Evolutionary conservation across 2,113 vertebrate genomes (phyloP).

Genomic region (Eretmochelys imbricata): DNA sequence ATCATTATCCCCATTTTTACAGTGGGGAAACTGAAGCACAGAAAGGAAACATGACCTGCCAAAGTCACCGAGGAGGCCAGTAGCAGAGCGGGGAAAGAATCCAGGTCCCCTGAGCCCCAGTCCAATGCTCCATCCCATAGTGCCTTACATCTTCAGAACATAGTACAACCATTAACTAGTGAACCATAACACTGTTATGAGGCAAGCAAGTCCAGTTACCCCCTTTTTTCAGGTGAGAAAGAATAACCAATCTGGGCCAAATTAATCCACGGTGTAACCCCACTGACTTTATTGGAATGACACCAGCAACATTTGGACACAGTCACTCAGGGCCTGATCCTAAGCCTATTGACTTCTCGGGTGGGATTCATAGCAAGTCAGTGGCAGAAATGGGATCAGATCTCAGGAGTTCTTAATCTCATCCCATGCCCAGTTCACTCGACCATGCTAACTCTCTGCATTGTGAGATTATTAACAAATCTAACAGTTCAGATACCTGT

Average conservation of each 20-base stretch:
- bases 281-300: fast-evolving
- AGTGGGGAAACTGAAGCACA: background rate
- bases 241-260: background rate
- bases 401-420: background rate
- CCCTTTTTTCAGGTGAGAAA: background rate
- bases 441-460: background rate
- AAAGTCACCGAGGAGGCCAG: background rate
- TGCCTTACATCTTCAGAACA: background rate
- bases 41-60: fast-evolving
- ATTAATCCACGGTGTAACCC: background rate
- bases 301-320: background rate
- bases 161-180: background rate
- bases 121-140: background rate
- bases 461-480: background rate
- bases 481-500: background rate
- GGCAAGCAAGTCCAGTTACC: background rate
- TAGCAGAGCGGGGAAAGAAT: background rate
- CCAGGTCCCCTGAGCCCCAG: background rate
- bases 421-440: background rate
- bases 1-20: background rate
- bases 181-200: fast-evolving
- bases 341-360: background rate
- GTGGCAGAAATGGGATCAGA: background rate
- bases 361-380: background rate
- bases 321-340: background rate